These are phyloP conservation scores for Conopomorpha cramerella DNA, from an alignment of 1,140 invertebrate species.

Conservation along the genomic window DNA sequence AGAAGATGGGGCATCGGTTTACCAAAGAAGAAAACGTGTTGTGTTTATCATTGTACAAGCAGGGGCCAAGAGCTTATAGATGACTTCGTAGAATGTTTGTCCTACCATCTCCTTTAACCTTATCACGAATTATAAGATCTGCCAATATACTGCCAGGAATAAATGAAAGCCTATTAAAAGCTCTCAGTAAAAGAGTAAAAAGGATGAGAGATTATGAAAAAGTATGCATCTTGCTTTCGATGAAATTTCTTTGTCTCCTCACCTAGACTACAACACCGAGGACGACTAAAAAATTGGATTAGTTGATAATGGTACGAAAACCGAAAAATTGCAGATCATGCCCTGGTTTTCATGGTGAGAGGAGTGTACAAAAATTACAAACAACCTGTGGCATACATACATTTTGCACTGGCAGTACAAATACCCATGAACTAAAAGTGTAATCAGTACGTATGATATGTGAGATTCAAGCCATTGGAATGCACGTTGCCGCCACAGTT, in stretches of 20 bases:
- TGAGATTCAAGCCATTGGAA: constrained; percentile 6
- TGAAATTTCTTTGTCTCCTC: constrained; percentile 7
- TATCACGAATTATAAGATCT: constrained; percentile 4
- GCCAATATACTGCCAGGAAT: constrained; percentile 8
- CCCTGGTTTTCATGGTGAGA: constrained; percentile 14
- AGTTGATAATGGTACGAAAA: constrained; percentile 8
- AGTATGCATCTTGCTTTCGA: constrained; percentile 14
- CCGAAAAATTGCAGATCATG: constrained; percentile 11
- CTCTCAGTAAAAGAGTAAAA: constrained; percentile 6
- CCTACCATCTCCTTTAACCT: constrained; percentile 6
- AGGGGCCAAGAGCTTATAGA: constrained; percentile 7
- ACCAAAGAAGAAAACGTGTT: constrained; percentile 7
- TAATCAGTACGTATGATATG: constrained; percentile 5
- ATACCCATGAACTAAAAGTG: constrained; percentile 6
- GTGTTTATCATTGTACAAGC: constrained; percentile 5
- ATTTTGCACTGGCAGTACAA: constrained; percentile 8
- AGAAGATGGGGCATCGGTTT: constrained; percentile 6
- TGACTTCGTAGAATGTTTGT: constrained; percentile 9
- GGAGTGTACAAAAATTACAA: constrained; percentile 11
- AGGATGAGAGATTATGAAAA: constrained; percentile 10
- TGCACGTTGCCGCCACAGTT: constrained; percentile 9
- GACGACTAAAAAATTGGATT: constrained; percentile 12
- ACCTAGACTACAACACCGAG: constrained; percentile 5
- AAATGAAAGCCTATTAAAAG: constrained; percentile 8
- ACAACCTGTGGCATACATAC: constrained; percentile 10